phyloP scores from a whole-genome alignment of 2,888 invertebrate species.

The Cataglyphis livida region DNA sequence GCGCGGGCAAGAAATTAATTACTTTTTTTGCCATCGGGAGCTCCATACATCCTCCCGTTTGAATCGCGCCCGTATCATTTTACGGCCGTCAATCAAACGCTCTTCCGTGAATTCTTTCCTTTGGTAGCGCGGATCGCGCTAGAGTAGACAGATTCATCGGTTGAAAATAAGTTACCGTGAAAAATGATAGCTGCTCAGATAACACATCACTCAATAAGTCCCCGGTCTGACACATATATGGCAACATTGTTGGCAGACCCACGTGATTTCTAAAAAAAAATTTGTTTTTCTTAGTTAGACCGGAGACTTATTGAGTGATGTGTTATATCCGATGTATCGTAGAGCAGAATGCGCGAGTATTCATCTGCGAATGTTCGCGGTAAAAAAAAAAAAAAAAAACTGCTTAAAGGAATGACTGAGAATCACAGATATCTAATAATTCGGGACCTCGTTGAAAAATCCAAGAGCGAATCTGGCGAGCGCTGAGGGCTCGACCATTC shows the following conservation, averaged over 20 bases:
- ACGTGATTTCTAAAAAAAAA: too few relatives aligned
- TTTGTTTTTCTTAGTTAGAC: too few relatives aligned
- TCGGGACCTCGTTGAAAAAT: conserved; percentile 20
- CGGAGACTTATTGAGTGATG: too few relatives aligned
- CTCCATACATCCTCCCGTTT: background rate
- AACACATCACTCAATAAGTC: too few relatives aligned
- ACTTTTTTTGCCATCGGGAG: conserved; percentile 59
- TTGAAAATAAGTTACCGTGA: background rate
- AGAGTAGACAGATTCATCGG: background rate
- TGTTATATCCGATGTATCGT: background rate
- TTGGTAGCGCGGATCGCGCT: conserved; percentile 30
- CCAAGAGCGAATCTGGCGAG: background rate
- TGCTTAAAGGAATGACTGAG: background rate
- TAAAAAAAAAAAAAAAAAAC: background rate
- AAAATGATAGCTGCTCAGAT: conserved; percentile 5
- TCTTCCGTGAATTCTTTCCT: conserved; percentile 18
- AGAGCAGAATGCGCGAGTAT: background rate
- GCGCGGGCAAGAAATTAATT: conserved; percentile 69
- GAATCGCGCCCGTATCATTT: conserved; percentile 53
- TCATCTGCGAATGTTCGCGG: background rate
- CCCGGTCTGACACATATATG: too few relatives aligned
- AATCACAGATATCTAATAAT: background rate
- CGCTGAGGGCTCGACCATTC: background rate
- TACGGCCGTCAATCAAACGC: conserved; percentile 63
- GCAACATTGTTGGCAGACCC: too few relatives aligned